phyloP scores from a whole-genome alignment of 2,888 invertebrate species.

The Phania funesta region DNA sequence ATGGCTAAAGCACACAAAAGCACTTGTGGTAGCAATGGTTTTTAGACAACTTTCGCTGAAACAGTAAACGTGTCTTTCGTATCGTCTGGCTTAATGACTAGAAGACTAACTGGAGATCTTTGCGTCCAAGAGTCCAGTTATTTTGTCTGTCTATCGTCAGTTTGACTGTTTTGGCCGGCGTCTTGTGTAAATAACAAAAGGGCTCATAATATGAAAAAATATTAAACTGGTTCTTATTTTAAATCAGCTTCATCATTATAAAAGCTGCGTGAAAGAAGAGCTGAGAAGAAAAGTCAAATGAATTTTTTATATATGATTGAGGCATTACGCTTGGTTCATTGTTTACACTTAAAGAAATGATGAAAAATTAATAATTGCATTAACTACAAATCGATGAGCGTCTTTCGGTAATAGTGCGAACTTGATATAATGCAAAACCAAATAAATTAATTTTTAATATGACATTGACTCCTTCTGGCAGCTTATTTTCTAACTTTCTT shows the following conservation, averaged over 20 bases:
- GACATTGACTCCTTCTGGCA: too few relatives aligned
- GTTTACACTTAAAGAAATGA: not conserved
- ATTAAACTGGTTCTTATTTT: slow-evolving; percentile 56
- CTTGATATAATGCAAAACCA: too few relatives aligned
- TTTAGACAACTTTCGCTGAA: slow-evolving; percentile 63
- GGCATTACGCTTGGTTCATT: not conserved
- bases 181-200: slow-evolving; percentile 27
- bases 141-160: not conserved
- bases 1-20: not conserved
- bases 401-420: too few relatives aligned
- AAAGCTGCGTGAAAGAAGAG: not conserved
- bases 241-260: slow-evolving; percentile 2
- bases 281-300: slow-evolving; percentile 31
- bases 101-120: slow-evolving; percentile 12
- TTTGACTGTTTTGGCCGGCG: not conserved
- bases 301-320: not conserved
- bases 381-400: not conserved
- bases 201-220: slow-evolving; percentile 34
- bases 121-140: slow-evolving; percentile 38
- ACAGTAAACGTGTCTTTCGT: slow-evolving; percentile 31
- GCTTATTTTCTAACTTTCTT: too few relatives aligned
- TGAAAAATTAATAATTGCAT: not conserved
- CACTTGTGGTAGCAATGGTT: slow-evolving; percentile 42
- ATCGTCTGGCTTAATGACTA: slow-evolving; percentile 7
- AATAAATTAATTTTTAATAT: too few relatives aligned